Evolutionary conservation across 2,113 vertebrate species (phyloP), one percentile per base, ranked within the genome.

Genomic region (Thunnus maccoyii): DNA sequence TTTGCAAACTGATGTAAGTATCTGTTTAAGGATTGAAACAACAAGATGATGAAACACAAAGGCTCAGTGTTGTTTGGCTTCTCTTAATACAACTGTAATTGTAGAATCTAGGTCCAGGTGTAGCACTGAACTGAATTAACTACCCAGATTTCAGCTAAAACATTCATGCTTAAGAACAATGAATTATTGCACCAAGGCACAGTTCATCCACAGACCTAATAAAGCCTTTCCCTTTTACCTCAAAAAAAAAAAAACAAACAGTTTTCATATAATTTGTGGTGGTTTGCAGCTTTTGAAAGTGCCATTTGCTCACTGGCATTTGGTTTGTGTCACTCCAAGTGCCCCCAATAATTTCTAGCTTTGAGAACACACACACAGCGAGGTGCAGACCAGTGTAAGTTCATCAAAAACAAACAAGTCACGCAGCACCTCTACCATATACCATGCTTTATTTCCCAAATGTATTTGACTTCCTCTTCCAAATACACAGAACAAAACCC

Each of bases 371-470:
- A 48, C 22, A 48, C 63, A 48, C 22, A 17, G 44, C 3, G 3
- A 50, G 25, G 20, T 30, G 13, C 41, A 46, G 36, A 9, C 20
- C 44, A 18, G 5, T 52, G 50, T 52, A 72, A 20, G 47, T 36
- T 18, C 14, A 32, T 65, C 10, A 52, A 50, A 72, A 70, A 82
- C 22, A 81, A 50, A 46, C 60, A 82, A 51, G 22, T 32, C 41
- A 75, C 46, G 58, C 47, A 36, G 56, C 18, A n/a, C 56, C 11
- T 25, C 32, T 15, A 3, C 13, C 13, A 15, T 16, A 57, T 9
- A 51, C 27, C 3, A 12, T 3, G 8, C 64, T 54, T 69, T 78
- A 82, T 69, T 73, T 86, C 69, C 60, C 58, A 79, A 62, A 68
- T 0, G 67, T 16, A 65, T 84, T 32, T 57, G 50, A 12, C 12